Percentiles rank a stretch among this genome's conserved stretches.
Evolutionary conservation across 2,797 vertebrate genomes (phyloP).

Genomic region (Gallirallus australis): DNA sequence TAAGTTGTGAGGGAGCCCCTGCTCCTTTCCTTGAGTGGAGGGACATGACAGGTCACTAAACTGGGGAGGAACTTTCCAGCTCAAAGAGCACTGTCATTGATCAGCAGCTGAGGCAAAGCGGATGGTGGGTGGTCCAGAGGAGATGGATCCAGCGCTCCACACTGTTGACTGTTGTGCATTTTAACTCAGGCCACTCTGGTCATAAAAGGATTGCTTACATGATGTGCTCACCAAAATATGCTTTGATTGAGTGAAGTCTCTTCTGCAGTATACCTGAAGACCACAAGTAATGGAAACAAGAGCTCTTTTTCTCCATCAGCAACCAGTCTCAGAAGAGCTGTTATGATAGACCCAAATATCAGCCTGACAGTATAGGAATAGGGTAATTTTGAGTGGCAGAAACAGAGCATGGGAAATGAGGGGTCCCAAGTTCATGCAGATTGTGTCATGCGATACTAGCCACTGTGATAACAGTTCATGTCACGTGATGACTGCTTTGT

Average conservation of each 20-base stretch:
- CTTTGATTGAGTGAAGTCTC: background rate
- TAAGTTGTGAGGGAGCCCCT: accelerated
- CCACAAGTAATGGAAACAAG: background rate
- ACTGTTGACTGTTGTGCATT: background rate
- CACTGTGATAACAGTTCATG: accelerated
- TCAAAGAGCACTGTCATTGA: background rate
- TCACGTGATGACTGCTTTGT: background rate
- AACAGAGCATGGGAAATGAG: background rate
- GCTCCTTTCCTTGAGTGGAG: background rate
- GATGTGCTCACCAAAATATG: background rate
- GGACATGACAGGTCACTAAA: background rate
- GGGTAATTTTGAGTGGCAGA: background rate
- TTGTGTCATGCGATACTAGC: background rate
- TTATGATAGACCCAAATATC: background rate
- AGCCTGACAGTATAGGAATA: background rate
- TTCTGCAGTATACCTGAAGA: background rate
- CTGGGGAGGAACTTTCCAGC: background rate
- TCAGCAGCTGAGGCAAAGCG: background rate
- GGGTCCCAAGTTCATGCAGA: background rate
- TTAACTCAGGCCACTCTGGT: background rate
- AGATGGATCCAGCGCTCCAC: background rate
- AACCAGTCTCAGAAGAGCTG: background rate
- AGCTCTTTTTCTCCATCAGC: background rate
- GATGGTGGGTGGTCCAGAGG: background rate
- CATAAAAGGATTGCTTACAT: background rate